Conservation (phyloP, 1,140 invertebrate genomes). For the Sitophilus oryzae region DNA sequence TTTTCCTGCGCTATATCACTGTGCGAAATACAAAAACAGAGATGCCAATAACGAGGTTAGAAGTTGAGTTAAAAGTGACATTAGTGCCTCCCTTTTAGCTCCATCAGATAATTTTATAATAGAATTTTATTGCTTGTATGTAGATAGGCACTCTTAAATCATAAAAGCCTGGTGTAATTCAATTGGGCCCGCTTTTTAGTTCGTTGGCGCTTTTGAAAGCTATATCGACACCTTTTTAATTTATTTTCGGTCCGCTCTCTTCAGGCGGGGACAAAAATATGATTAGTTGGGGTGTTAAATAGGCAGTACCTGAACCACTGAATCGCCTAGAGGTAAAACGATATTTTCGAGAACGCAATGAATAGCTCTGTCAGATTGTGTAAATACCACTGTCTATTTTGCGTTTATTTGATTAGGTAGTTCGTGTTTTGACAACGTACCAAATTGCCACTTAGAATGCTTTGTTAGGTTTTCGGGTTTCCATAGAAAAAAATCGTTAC, state of each 20-base stretch:
- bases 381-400: conserved; percentile 28
- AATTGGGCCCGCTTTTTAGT: conserved; percentile 33
- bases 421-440: conserved; percentile 33
- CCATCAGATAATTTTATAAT: conserved; percentile 36
- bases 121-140: conserved; percentile 35
- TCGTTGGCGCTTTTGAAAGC: conserved; percentile 19
- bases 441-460: conserved; percentile 32
- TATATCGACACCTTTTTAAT: not conserved
- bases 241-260: not conserved
- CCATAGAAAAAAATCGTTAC: not conserved
- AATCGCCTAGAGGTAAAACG: conserved; percentile 6
- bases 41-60: conserved; percentile 27
- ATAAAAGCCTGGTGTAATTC: conserved; percentile 34
- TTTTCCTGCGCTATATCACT: conserved; percentile 7
- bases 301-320: not conserved
- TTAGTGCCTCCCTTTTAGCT: conserved; percentile 32
- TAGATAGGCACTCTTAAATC: conserved; percentile 31
- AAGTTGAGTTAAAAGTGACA: conserved; percentile 31
- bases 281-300: not conserved
- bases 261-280: not conserved
- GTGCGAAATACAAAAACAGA: conserved; percentile 27
- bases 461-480: conserved; percentile 14
- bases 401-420: conserved; percentile 19
- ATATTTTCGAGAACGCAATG: conserved; percentile 12
- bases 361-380: conserved; percentile 26